Percentiles rank a stretch among this genome's conserved stretches.
Evolutionary conservation across 1,140 invertebrate species (phyloP).

Genomic region (Halesus radiatus): DNA sequence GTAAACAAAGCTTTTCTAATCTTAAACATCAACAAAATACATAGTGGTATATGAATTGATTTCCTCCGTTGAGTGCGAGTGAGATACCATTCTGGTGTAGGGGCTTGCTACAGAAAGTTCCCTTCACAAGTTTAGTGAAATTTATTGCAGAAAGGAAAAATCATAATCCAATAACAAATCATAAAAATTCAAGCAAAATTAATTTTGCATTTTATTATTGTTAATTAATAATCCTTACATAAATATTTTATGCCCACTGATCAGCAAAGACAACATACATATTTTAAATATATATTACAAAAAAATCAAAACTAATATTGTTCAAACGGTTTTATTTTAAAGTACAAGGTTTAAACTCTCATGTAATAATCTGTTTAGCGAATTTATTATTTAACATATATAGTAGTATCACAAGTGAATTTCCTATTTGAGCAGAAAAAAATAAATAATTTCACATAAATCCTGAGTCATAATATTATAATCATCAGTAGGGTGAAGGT

Average conservation of each 20-base stretch:
- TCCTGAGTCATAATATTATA: constrained; percentile 5
- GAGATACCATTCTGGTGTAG: too few species aligned
- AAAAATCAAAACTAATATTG: constrained; percentile 39
- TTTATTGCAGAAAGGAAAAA: not conserved
- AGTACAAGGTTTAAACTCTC: constrained; percentile 19
- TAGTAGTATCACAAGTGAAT: constrained; percentile 44
- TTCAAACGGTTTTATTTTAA: constrained; percentile 37
- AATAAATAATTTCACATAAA: constrained; percentile 38
- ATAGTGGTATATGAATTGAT: too few species aligned
- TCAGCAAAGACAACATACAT: constrained; percentile 57
- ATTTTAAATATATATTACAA: constrained; percentile 53
- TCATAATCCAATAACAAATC: constrained; percentile 42
- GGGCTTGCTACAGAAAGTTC: too few species aligned
- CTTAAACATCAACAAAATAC: too few species aligned
- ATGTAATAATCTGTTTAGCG: constrained; percentile 32
- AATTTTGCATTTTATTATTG: constrained; percentile 56
- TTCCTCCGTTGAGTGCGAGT: too few species aligned
- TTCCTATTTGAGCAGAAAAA: constrained; percentile 35
- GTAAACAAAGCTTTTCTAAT: too few species aligned
- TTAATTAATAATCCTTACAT: constrained; percentile 54
- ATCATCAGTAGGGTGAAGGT: constrained; percentile 14
- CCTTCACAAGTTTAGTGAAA: too few species aligned
- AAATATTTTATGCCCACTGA: constrained; percentile 57
- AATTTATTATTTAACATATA: constrained; percentile 39
- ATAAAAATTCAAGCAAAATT: constrained; percentile 54